Percentiles rank a stretch among this genome's conserved stretches.
Evolutionary conservation across 1,140 invertebrate genomes (phyloP).

Genomic region (Bombus sibiricus): DNA sequence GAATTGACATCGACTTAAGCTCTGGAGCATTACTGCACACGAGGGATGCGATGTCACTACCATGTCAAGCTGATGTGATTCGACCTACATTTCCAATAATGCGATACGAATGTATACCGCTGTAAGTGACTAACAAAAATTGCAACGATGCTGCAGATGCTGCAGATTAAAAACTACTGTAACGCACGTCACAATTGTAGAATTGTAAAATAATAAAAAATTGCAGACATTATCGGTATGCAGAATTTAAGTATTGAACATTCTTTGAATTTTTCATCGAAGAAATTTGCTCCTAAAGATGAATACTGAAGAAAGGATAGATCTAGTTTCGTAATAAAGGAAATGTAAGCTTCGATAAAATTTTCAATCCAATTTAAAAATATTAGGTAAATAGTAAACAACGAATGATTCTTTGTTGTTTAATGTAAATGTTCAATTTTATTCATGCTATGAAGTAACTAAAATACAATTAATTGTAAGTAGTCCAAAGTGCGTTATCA

Average conservation of each 20-base stretch:
- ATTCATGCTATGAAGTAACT: not conserved
- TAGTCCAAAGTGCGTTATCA: not conserved
- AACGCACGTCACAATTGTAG: not conserved
- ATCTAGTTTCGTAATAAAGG: not conserved
- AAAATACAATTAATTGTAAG: not conserved
- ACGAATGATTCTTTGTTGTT: not conserved
- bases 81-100: not conserved
- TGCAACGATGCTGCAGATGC: not conserved
- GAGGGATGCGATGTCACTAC: not conserved
- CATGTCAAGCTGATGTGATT: not conserved
- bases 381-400: not conserved
- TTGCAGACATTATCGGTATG: not conserved
- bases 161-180: not conserved
- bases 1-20: not conserved
- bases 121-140: not conserved
- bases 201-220: not conserved
- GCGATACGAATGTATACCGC: no score
- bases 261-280: not conserved
- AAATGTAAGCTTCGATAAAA: not conserved
- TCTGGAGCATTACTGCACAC: not conserved
- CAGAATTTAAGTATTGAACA: not conserved
- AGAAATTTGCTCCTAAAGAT: not conserved
- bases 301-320: not conserved
- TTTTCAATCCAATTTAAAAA: not conserved
- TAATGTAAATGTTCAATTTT: not conserved